phyloP scores from a whole-genome alignment of 2,113 vertebrate species.

The Indicator indicator region DNA sequence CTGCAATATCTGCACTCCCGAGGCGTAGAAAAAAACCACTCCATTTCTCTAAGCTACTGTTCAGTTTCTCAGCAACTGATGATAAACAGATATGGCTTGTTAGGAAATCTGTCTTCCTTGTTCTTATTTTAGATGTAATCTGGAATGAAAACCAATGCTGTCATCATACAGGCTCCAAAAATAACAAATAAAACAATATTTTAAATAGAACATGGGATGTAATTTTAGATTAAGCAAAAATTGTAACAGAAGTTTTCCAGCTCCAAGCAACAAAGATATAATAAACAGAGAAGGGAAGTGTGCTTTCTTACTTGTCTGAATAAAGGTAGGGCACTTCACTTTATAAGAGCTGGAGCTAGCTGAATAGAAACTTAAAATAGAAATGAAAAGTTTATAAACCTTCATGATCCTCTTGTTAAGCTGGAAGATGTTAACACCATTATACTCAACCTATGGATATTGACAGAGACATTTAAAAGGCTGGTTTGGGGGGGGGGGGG shows the following conservation, averaged over 20 bases:
- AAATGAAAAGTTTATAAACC: neutral
- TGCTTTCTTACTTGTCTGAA: neutral
- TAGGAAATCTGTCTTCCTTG: neutral
- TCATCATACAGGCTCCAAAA: slow-evolving; percentile 31
- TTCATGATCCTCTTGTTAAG: neutral
- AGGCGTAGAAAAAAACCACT: neutral
- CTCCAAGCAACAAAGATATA: neutral
- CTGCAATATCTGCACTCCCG: neutral
- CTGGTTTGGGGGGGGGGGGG: neutral
- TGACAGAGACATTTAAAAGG: neutral
- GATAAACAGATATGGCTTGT: slow-evolving; percentile 29
- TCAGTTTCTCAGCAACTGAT: slow-evolving; percentile 53
- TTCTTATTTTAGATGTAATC: slow-evolving; percentile 16
- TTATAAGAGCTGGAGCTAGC: neutral
- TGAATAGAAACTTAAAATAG: neutral
- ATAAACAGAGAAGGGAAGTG: neutral
- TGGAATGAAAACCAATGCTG: slow-evolving; percentile 23
- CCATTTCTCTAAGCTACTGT: slow-evolving; percentile 9
- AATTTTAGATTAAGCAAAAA: neutral
- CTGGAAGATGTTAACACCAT: neutral
- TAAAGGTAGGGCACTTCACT: neutral
- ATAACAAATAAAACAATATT: slow-evolving; percentile 25
- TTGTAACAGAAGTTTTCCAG: neutral
- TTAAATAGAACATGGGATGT: neutral
- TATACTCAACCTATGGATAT: neutral